Percentiles rank a stretch among this genome's conserved stretches.
Conservation (phyloP, 2,797 vertebrate genomes). For the Halcyon leucocephala region DNA sequence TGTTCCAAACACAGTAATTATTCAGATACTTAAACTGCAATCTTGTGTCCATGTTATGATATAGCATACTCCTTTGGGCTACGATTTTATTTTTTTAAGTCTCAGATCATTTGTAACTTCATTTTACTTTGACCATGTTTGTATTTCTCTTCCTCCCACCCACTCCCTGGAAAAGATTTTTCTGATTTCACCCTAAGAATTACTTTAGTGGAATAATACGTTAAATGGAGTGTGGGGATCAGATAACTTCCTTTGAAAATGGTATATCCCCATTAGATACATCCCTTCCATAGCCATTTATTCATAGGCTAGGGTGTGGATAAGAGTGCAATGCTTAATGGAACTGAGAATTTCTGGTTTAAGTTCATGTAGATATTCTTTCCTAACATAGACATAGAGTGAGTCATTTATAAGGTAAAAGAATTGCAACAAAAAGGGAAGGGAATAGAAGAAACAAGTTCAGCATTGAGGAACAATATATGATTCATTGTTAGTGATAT, state of each 20-base stretch:
- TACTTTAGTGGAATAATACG: background rate
- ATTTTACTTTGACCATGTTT: background rate
- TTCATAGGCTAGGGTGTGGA: background rate
- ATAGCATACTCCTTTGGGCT: background rate
- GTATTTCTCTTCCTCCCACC: background rate
- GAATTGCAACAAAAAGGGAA: background rate
- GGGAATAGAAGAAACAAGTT: background rate
- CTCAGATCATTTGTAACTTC: background rate
- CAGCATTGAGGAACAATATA: background rate
- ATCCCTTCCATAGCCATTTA: background rate
- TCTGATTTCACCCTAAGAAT: background rate
- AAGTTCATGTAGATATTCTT: background rate
- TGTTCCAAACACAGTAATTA: conserved; percentile 59
- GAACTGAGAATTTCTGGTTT: background rate
- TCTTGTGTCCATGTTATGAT: conserved; percentile 28
- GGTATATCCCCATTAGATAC: background rate
- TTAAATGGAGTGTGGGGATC: background rate
- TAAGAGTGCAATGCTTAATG: background rate
- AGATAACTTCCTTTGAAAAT: background rate
- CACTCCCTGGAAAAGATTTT: background rate
- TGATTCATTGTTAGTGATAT: background rate
- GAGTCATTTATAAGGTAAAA: background rate
- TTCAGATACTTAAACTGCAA: conserved; percentile 50
- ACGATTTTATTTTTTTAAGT: background rate
- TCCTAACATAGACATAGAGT: background rate